Conservation (phyloP, 2,797 vertebrate genomes). For the Pipistrellus pygmaeus region DNA sequence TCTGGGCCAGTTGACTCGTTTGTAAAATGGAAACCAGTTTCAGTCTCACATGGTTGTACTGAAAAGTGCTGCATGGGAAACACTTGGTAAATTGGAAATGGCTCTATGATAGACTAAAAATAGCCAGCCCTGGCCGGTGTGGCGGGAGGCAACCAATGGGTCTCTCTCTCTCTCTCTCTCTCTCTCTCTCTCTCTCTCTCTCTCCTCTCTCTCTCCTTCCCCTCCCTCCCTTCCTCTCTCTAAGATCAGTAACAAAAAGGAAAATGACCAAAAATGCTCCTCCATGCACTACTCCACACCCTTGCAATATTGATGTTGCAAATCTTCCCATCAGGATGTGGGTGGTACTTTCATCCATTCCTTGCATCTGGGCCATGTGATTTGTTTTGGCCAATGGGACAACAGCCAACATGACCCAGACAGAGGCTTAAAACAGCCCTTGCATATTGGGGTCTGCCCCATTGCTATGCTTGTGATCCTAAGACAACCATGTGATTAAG, state of each 20-base stretch:
- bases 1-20: background rate
- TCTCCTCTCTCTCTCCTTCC: too few species aligned
- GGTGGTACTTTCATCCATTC: background rate
- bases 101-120: background rate
- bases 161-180: background rate
- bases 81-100: slow-evolving; percentile 30
- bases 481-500: background rate
- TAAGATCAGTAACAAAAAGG: background rate
- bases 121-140: background rate
- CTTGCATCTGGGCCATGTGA: background rate
- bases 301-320: background rate
- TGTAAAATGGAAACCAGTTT: slow-evolving; percentile 41
- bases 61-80: background rate
- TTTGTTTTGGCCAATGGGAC: slow-evolving; percentile 6
- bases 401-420: background rate
- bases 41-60: background rate
- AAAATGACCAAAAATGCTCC: background rate
- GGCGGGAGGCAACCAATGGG: background rate
- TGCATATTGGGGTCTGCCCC: background rate
- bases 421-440: background rate
- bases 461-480: background rate
- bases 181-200: too few species aligned
- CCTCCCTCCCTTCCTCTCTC: too few species aligned
- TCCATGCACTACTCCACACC: background rate
- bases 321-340: background rate